Base-by-base conservation (phyloP, 92 coral and sea anemone species). In the Epizoanthus illoricatus region DNA sequence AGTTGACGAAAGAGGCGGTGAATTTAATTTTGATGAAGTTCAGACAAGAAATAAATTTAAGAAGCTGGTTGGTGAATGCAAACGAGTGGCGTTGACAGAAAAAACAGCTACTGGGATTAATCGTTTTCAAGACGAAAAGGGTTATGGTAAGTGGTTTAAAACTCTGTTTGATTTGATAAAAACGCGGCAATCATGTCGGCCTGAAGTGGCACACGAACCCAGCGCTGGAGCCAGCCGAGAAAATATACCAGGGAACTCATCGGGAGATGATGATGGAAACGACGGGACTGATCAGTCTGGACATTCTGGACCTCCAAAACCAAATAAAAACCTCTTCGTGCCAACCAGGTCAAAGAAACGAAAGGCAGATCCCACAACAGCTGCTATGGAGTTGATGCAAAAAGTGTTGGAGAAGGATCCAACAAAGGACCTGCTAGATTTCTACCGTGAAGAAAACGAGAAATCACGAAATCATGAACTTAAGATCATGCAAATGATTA, bases 41-140 rank as follows among this genome's bases (percentile, higher is more conserved):
- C 86, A 82, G 49, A 70, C 74, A 57, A 41, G 69, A 39, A 82
- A 82, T 83, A 82, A 82, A 60, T 82, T 82, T 42, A 82, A 82
- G 75, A 82, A 82, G 69, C 79, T 82, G 15, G 79, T 82, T 47
- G 79, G 87, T 49, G 75, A 81, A 57, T 86, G 86, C 86, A 81
- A 86, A 73, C 64, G 75, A 39, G 86, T 74, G 7, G 72, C 79
- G 21, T 61, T 74, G 52, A 61, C 80, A 18, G 28, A 63, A 41
- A 81, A 81, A 62, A 86, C 86, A 36, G 78, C 86, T 1, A 81
- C 86, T 61, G 89, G 86, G 39, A 81, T 86, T 5, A 58, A 74
- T 42, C 73, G 75, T 24, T 79, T 66, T 62, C 74, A 80, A 60
- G 88, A 85, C 19, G 49, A 80, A 41, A 70, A 85, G 84, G 45